Conservation (phyloP, 2,888 invertebrate species). For the Orthonevra nobilis region DNA sequence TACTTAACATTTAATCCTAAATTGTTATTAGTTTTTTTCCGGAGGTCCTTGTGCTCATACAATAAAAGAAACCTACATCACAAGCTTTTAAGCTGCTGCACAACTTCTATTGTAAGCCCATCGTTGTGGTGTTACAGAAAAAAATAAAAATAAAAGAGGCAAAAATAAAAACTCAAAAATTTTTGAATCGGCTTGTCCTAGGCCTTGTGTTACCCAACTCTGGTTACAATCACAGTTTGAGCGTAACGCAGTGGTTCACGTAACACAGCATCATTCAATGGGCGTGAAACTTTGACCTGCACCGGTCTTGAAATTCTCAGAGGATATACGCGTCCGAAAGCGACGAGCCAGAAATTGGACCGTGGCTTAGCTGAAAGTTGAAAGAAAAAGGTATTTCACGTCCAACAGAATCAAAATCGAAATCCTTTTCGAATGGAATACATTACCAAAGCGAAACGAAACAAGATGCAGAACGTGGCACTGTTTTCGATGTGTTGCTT, state of each 20-base stretch:
- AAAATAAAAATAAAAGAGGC: too few relatives aligned
- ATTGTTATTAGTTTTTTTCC: constrained; percentile 49
- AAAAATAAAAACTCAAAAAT: too few relatives aligned
- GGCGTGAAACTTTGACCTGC: constrained; percentile 52
- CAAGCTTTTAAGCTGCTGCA: too few relatives aligned
- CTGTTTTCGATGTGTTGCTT: neutral
- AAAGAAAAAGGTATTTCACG: constrained; percentile 10
- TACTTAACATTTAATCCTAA: too few relatives aligned
- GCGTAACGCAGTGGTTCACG: too few relatives aligned
- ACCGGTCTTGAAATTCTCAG: constrained; percentile 46
- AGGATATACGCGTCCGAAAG: too few relatives aligned
- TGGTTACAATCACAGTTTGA: too few relatives aligned
- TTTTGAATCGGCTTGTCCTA: too few relatives aligned
- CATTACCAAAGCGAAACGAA: constrained; percentile 48
- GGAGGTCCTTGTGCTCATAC: constrained; percentile 5
- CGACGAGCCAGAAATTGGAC: constrained; percentile 13
- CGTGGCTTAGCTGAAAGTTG: neutral
- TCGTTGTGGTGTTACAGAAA: constrained; percentile 35
- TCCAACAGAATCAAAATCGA: constrained; percentile 31
- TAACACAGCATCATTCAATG: constrained; percentile 46
- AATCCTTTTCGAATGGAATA: constrained; percentile 56
- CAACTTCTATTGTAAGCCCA: constrained; percentile 38
- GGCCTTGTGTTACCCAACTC: too few relatives aligned
- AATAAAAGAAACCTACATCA: neutral
- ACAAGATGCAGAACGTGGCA: neutral